These are phyloP conservation scores for Tenthredo mesomela DNA, from an alignment of 2,888 invertebrate genomes.

Conservation along the genomic window DNA sequence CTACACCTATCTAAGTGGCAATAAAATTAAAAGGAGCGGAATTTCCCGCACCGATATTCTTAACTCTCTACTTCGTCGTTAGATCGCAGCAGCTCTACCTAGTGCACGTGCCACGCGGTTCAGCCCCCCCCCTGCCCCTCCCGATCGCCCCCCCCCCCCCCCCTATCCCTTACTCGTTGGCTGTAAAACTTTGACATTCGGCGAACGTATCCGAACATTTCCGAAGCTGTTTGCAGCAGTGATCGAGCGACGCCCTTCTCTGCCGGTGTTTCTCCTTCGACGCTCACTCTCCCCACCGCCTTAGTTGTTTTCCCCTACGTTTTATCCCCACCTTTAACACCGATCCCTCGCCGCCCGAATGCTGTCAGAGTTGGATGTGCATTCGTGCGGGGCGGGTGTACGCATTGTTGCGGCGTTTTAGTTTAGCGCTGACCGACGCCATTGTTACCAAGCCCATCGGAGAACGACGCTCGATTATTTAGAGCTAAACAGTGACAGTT, in stretches of 20 bases:
- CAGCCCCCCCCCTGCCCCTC: slow-evolving; percentile 40
- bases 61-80: slow-evolving; percentile 54
- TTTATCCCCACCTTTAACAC: slow-evolving; percentile 36
- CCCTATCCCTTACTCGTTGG: slow-evolving; percentile 38
- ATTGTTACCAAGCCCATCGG: slow-evolving; percentile 62
- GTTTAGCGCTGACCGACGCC: slow-evolving; percentile 60
- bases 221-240: slow-evolving; percentile 65
- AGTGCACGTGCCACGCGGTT: slow-evolving; percentile 60
- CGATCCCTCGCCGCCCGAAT: slow-evolving; percentile 35
- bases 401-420: slow-evolving; percentile 54
- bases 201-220: slow-evolving; percentile 63
- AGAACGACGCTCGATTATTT: slow-evolving; percentile 46
- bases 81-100: slow-evolving; percentile 66
- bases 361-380: slow-evolving; percentile 61
- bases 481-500: slow-evolving; percentile 38
- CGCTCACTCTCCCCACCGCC: slow-evolving; percentile 31
- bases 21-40: slow-evolving; percentile 14
- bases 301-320: slow-evolving; percentile 30
- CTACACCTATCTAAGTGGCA: too few species aligned
- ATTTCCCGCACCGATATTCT: slow-evolving; percentile 35
- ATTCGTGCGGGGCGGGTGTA: slow-evolving; percentile 58
- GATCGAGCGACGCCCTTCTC: slow-evolving; percentile 68
- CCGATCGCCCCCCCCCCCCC: too few species aligned
- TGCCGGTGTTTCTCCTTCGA: slow-evolving; percentile 50
- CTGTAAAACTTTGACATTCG: slow-evolving; percentile 60